Evolutionary conservation across 1,140 invertebrate genomes (phyloP).

Genomic region (Whitmania pigra): DNA sequence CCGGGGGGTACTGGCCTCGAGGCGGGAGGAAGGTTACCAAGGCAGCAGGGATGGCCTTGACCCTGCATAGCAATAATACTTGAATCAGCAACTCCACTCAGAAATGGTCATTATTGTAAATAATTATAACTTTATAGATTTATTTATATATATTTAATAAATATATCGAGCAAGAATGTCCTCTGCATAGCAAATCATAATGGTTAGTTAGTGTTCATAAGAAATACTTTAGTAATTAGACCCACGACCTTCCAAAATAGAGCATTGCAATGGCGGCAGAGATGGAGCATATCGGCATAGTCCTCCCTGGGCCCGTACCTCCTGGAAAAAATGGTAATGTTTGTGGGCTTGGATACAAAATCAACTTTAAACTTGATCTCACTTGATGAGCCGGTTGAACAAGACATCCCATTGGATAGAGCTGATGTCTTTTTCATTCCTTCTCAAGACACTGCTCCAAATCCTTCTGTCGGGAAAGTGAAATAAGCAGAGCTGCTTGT

Average conservation of each 20-base stretch:
- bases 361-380: conserved; percentile 19
- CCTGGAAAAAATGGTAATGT: conserved; percentile 42
- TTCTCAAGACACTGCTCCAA: conserved; percentile 54
- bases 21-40: conserved; percentile 30
- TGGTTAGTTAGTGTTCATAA: no score
- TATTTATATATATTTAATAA: no score
- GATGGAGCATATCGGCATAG: conserved; percentile 82
- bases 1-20: conserved; percentile 20
- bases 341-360: background rate
- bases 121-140: no score
- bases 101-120: no score
- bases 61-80: conserved; percentile 39
- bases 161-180: no score
- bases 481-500: conserved; percentile 63
- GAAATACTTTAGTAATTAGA: no score
- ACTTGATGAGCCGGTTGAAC: conserved; percentile 35
- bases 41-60: conserved; percentile 74
- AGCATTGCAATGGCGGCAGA: conserved; percentile 86
- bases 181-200: no score
- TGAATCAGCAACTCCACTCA: no score
- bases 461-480: conserved; percentile 73
- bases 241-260: conserved; percentile 72
- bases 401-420: conserved; percentile 33
- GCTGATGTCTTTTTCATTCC: conserved; percentile 27
- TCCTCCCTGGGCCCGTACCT: conserved; percentile 78